A percentile compares a stretch with the other conserved stretches of the same genome.
Evolutionary conservation across 1,140 invertebrate genomes (phyloP).

Genomic region (Coelopa frigida): DNA sequence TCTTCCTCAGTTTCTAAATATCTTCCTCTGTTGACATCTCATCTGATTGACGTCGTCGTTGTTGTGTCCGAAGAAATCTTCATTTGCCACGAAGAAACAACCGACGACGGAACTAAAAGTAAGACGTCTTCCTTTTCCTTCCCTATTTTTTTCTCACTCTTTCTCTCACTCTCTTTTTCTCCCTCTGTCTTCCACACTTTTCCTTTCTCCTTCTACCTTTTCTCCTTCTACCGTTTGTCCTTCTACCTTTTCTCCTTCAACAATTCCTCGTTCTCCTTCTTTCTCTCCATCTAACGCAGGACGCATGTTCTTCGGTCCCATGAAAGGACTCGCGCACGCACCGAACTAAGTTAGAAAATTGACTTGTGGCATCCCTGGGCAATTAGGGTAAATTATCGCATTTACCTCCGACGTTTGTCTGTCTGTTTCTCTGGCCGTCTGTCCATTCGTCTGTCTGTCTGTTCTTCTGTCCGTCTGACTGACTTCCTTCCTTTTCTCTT

Average conservation of each 20-base stretch:
- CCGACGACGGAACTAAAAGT: no score
- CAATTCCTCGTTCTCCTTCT: not conserved
- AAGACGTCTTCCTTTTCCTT: no score
- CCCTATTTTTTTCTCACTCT: no score
- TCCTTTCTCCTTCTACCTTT: not conserved
- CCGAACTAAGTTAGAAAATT: conserved; percentile 1
- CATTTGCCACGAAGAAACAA: no score
- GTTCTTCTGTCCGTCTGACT: not conserved
- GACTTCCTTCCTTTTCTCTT: not conserved
- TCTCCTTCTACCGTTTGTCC: not conserved
- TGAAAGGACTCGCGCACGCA: not conserved
- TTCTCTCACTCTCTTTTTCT: not conserved
- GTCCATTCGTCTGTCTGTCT: conserved; percentile 5
- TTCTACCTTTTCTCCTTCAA: not conserved
- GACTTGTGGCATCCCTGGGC: conserved; percentile 9
- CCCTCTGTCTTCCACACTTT: not conserved
- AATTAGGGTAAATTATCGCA: conserved; percentile 10
- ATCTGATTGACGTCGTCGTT: no score
- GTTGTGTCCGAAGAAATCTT: no score
- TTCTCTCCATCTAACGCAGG: not conserved
- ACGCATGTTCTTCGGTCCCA: not conserved
- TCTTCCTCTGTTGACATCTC: no score
- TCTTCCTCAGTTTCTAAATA: no score
- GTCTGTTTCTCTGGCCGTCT: conserved; percentile 1
- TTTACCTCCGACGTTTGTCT: conserved; percentile 7